A percentile compares a stretch with the other conserved stretches of the same genome.
Conservation (phyloP, 2,797 vertebrate species). For the Mastacembelus armatus region DNA sequence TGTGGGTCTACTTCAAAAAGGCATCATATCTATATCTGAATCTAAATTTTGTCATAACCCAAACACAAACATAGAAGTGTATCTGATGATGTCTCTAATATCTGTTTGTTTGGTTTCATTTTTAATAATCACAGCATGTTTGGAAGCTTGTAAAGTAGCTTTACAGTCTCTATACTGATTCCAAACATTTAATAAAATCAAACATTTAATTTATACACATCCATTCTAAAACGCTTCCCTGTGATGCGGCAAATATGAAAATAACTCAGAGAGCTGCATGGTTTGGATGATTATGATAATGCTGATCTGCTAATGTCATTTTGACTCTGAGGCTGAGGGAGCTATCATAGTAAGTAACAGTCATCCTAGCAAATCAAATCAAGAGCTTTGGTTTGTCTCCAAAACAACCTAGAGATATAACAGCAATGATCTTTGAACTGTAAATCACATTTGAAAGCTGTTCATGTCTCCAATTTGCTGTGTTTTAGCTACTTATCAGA, state of each 20-base stretch:
- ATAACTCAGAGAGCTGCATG: constrained; percentile 73
- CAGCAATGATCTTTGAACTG: constrained; percentile 79
- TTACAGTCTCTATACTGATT: constrained; percentile 43
- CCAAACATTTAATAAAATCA: constrained; percentile 66
- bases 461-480: constrained; percentile 78
- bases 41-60: constrained; percentile 25
- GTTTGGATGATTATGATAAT: constrained; percentile 82
- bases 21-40: constrained; percentile 52
- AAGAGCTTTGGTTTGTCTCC: constrained; percentile 79
- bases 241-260: constrained; percentile 77
- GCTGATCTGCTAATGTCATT: constrained; percentile 78
- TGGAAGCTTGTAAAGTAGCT: constrained; percentile 31
- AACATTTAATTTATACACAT: constrained; percentile 61
- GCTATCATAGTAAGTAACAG: constrained; percentile 74
- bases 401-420: constrained; percentile 79
- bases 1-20: constrained; percentile 57
- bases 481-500: constrained; percentile 82
- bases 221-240: constrained; percentile 58
- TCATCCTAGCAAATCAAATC: constrained; percentile 80
- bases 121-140: constrained; percentile 37
- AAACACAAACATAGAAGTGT: constrained; percentile 19
- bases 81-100: constrained; percentile 6
- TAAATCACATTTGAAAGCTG: constrained; percentile 82
- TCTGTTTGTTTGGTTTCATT: constrained; percentile 23
- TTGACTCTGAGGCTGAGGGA: constrained; percentile 75